Conservation (phyloP, 2,888 invertebrate genomes). For the Cantharis lateralis region DNA sequence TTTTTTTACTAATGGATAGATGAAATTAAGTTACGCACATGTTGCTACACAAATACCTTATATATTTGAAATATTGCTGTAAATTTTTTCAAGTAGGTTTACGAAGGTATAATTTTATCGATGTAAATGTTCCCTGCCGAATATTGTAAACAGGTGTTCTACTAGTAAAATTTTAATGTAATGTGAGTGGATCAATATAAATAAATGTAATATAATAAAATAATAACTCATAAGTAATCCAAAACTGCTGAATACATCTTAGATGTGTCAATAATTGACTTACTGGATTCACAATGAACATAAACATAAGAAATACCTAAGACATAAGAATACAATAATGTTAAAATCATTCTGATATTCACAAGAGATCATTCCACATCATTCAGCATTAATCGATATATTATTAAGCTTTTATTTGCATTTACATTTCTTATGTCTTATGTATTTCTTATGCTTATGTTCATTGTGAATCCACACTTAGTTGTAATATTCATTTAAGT, state of each 20-base stretch:
- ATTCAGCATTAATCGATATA: too few species aligned
- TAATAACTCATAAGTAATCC: not conserved
- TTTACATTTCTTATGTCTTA: too few species aligned
- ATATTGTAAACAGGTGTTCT: conserved; percentile 8
- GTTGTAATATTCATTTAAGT: not conserved
- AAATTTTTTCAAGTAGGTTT: conserved; percentile 20
- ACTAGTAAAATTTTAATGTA: conserved; percentile 14
- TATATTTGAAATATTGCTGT: conserved; percentile 19
- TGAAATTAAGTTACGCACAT: conserved; percentile 31
- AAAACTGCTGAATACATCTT: not conserved
- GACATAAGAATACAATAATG: too few species aligned
- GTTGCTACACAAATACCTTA: conserved; percentile 36
- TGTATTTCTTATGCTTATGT: too few species aligned
- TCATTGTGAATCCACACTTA: too few species aligned
- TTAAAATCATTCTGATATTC: too few species aligned
- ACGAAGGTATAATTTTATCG: conserved; percentile 27
- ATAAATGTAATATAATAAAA: not conserved
- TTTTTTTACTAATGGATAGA: not conserved
- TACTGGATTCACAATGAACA: too few species aligned
- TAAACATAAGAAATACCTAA: too few species aligned
- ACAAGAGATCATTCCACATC: too few species aligned
- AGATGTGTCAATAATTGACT: not conserved
- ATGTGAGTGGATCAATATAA: conserved; percentile 1
- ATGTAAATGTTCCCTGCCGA: conserved; percentile 25
- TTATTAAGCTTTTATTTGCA: too few species aligned